These are phyloP conservation scores for Zoanthus sociatus DNA, from an alignment of 92 coral and sea anemone genomes.

Conservation along the genomic window DNA sequence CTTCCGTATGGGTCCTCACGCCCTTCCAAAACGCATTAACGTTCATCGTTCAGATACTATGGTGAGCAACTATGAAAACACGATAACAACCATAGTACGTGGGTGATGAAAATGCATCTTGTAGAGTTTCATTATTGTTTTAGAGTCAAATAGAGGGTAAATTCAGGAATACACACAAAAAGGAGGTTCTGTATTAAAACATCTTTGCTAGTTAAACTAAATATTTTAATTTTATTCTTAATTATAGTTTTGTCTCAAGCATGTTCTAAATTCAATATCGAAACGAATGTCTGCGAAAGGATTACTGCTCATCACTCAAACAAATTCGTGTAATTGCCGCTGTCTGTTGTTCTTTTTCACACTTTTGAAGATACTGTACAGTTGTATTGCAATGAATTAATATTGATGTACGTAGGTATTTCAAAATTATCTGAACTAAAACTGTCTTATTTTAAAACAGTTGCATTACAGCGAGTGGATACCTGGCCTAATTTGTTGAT, in stretches of 20 bases:
- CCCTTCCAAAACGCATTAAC: neutral
- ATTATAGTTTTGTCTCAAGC: neutral
- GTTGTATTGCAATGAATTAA: neutral
- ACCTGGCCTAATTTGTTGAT: slow-evolving; percentile 32
- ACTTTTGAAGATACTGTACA: neutral
- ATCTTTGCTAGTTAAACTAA: neutral
- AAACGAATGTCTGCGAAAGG: neutral
- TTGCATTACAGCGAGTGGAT: neutral
- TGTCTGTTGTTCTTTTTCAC: neutral
- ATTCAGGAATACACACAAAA: neutral
- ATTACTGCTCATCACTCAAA: neutral
- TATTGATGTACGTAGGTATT: neutral
- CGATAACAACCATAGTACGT: neutral
- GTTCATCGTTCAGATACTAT: neutral
- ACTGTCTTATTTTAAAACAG: neutral
- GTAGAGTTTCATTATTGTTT: neutral
- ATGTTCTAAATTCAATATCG: neutral
- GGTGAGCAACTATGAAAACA: slow-evolving; percentile 1
- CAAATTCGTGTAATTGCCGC: neutral
- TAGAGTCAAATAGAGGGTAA: neutral
- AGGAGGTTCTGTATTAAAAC: neutral
- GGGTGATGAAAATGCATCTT: neutral
- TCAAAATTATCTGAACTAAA: neutral
- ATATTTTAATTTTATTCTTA: neutral
- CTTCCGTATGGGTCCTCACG: neutral